Percentiles rank a stretch among this genome's conserved stretches.
These are phyloP conservation scores for Rallus limicola DNA, from an alignment of 2,113 vertebrate genomes.

Conservation along the genomic window DNA sequence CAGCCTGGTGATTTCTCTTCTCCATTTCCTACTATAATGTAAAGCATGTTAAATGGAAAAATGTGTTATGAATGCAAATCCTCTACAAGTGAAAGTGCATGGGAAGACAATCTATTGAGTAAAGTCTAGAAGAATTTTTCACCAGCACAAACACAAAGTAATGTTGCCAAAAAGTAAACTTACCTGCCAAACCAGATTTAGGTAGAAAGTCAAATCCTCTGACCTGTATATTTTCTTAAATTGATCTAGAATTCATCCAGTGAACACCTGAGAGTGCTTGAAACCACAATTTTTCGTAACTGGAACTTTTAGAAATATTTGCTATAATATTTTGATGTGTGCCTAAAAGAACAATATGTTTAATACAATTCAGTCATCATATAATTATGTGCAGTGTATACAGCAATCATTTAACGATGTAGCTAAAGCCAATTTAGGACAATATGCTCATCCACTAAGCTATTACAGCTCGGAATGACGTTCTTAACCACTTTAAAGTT, in stretches of 20 bases:
- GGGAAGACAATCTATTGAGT: background rate
- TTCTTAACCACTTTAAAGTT: slow-evolving; percentile 55
- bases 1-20: background rate
- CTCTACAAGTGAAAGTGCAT: background rate
- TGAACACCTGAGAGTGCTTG: background rate
- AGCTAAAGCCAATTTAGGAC: slow-evolving; percentile 60
- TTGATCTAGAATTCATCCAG: background rate
- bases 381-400: background rate
- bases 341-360: background rate
- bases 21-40: background rate
- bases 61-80: background rate
- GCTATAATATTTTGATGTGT: background rate
- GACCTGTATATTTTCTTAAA: background rate
- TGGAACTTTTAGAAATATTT: background rate
- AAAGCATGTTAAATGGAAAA: background rate
- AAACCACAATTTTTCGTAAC: background rate
- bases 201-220: background rate
- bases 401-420: slow-evolving; percentile 9
- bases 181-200: background rate
- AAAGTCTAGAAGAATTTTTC: background rate
- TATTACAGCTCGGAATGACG: slow-evolving; percentile 41
- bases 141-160: background rate
- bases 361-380: slow-evolving; percentile 25
- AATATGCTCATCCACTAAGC: slow-evolving; percentile 49
- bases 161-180: background rate